Base-by-base conservation (phyloP, 2,797 vertebrate species). In the Tenualosa thibaudeaui region DNA sequence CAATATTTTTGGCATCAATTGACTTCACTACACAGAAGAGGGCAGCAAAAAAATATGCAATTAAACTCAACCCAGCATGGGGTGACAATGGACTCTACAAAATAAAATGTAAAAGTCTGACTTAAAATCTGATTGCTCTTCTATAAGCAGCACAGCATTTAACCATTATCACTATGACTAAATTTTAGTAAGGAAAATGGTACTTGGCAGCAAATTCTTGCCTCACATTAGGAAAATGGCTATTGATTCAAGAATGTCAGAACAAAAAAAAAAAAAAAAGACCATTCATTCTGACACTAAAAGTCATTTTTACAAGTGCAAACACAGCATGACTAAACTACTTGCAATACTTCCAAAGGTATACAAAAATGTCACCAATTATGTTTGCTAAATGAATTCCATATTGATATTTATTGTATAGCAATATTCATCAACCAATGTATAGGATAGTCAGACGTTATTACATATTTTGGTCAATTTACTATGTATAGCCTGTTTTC, bases 231-330 rank as follows among this genome's bases (percentile, higher is more conserved):
- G 71, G 71, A 78, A 78, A 78, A 78, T 78, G 71, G 71, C 71
- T 78, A 78, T 78, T 78, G 37, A 78, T 17, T 78, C 71, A 46
- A 78, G 1, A 46, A 78, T 46, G 17, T 19, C 71, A 78, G 71
- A 78, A 78, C 71, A 60, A n/a, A 60, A 71, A 71, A 37, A 60
- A 37, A 65, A 75, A 31, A 15, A 75, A 78, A 78, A 46, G 65
- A 37, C 13, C 26, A 71, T 71, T 37, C 31, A 37, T 78, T 78
- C 40, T 17, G 17, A 40, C 71, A 78, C 71, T 46, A 46, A 22
- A 78, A 40, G 71, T 78, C 71, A 78, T 46, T 78, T 78, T 78
- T 78, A 78, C 37, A 78, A 78, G 71, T 78, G 71, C 71, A 78
- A 78, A 78, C 40, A 40, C 71, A 78, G 71, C 37, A 78, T 78